A percentile compares a stretch with the other conserved stretches of the same genome.
phyloP scores from a whole-genome alignment of 2,888 invertebrate species.

The Imbricaverruca yamaguchii region DNA sequence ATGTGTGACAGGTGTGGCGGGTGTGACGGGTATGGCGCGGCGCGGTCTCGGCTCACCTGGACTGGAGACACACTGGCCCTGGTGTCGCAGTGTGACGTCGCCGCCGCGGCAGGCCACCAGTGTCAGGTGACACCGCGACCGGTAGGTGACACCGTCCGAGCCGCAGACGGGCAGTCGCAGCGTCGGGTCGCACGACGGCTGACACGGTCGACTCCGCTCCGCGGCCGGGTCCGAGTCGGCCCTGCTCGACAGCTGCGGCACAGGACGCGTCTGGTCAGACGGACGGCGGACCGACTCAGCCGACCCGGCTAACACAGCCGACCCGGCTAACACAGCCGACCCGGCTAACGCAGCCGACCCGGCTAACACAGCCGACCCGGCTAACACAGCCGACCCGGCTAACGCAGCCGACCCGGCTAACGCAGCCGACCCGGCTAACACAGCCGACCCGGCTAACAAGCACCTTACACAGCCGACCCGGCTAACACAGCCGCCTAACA shows the following conservation, averaged over 20 bases:
- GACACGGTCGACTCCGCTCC: not conserved
- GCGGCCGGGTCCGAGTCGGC: not conserved
- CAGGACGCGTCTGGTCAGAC: not conserved
- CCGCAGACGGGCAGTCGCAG: not conserved
- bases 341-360: too few species aligned
- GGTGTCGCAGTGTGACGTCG: not conserved
- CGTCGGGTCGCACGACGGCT: not conserved
- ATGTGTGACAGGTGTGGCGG: too few species aligned
- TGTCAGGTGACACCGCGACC: not conserved
- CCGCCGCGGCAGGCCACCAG: not conserved
- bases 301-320: not conserved
- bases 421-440: too few species aligned
- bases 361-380: too few species aligned
- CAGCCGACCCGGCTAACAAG: too few species aligned
- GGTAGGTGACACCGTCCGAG: not conserved
- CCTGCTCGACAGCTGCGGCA: not conserved
- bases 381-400: too few species aligned
- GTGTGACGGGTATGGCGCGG: too few species aligned
- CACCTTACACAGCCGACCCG: too few species aligned
- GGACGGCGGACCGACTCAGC: not conserved
- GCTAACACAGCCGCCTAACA: too few species aligned
- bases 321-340: not conserved
- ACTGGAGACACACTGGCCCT: not conserved
- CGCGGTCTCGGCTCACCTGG: not conserved
- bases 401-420: too few species aligned